Evolutionary conservation across 2,888 invertebrate species (phyloP), one percentile per base, ranked within the genome.

Genomic region (Papilio protenor): DNA sequence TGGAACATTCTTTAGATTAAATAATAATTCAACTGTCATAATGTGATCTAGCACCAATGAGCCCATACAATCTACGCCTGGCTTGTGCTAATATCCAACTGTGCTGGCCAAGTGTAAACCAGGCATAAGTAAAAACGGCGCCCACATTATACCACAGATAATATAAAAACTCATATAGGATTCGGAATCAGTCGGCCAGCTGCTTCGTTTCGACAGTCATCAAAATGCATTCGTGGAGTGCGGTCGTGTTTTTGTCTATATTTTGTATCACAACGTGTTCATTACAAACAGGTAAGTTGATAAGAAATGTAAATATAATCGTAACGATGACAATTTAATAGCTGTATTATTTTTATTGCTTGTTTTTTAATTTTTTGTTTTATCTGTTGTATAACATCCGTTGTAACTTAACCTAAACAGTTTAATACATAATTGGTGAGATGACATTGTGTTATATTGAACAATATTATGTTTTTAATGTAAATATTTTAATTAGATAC

Each of bases 181-280:
- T 27, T 61, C 59, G 23, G 23, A 27, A n/a, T 55, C 55, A 21
- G 10, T 55, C 55, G 10, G 27, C 2, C 61, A 27, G 27, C 5
- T n/a, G 45, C 8, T 21, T n/a, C 14, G n/a, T 14, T 14, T 23
- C 27, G 21, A 81, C 80, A 87, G 88, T 89, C 79, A 81, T 79
- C 85, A 85, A 80, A 80, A 89, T 89, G 89, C 84, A 84, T 77
- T 45, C 23, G 82, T 81, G 85, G 79, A 79, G 72, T 16, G 59
- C 82, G 79, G 78, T 80, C 27, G 85, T 79, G 83, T 80, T 83
- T 78, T 80, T 78, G 79, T 80, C 77, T 79, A 45, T 79, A 69
- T 80, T 80, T 77, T 76, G 45, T 61, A 45, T 59, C 27, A 70
- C 81, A 71, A 81, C 81, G 80, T 84, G 82, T 78, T 77, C 81